Conservation (phyloP, 1,140 invertebrate species). For the Cardiocondyla obscurior region DNA sequence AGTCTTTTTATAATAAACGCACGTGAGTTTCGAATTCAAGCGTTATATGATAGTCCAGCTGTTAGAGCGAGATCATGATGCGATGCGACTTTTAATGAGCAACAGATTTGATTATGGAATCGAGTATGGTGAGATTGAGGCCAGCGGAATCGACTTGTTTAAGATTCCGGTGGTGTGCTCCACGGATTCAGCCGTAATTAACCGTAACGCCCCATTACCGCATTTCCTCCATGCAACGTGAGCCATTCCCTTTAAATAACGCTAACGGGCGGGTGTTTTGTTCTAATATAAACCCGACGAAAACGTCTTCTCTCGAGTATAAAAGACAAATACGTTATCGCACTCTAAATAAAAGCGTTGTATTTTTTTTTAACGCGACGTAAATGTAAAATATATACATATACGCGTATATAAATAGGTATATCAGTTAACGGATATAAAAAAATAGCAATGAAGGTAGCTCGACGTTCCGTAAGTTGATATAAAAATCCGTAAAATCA, state of each 20-base stretch:
- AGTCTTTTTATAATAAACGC: neutral
- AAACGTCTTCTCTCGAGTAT: neutral
- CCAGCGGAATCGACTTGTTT: conserved; percentile 6
- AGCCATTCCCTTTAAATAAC: neutral
- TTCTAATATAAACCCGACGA: neutral
- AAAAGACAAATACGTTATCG: neutral
- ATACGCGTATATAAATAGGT: too few species aligned
- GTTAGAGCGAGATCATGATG: neutral
- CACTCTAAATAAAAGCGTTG: neutral
- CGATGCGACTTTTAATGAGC: conserved; percentile 18
- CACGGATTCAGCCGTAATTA: conserved; percentile 30
- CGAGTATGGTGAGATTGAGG: conserved; percentile 7
- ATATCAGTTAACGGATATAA: too few species aligned
- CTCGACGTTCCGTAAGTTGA: neutral
- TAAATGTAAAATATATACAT: neutral
- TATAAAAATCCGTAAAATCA: neutral
- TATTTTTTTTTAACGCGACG: neutral
- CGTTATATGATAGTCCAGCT: neutral
- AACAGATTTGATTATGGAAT: conserved; percentile 34
- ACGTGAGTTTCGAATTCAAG: neutral
- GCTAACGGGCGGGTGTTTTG: neutral
- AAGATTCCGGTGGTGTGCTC: conserved; percentile 2
- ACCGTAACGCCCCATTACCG: conserved; percentile 22
- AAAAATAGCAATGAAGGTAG: neutral
- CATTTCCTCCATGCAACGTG: neutral